Evolutionary conservation across 1,140 invertebrate genomes (phyloP), one percentile per base, ranked within the genome.

Genomic region (Bombyx mandarina): DNA sequence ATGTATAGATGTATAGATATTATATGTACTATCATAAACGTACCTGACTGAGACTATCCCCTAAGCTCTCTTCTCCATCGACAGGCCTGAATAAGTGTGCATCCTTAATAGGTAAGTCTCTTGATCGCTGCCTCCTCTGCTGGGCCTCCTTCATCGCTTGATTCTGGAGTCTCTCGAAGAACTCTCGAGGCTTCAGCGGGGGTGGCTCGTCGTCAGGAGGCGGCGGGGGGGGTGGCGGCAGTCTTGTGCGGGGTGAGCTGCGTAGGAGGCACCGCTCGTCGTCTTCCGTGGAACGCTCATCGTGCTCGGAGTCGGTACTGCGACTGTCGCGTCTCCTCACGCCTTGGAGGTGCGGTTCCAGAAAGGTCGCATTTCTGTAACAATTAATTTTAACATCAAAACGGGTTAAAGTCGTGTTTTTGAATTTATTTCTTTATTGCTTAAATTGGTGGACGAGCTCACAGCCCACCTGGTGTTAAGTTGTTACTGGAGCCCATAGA

Each of bases 331-430:
- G 71, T 48, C 85, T 74, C 49, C 85, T 84, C 61, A 88, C 73
- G 12, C 86, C 88, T 75, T 88, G 88, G 7, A 89, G 67, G 58
- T 89, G 88, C 0, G 88, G 86, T 59, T 89, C 88, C 12, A 89
- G 73, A 65, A 89, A 89, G 42, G 88, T 86, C 52, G 88, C 85
- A 80, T 86, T 88, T 75, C 88, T 89, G 82, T 0, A 84, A 87
- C 74, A 79, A 80, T 61, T 46, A 35, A 35, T 35, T 35, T 35
- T 35, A 35, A 35, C 4, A 35, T 35, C 26, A 35, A 35, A 35
- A 35, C 0, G 26, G 26, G 26, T 35, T 35, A 5, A 35, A 1
- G 26, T 5, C 26, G 26, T 35, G 4, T 35, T 35, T 18, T 18
- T 18, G 12, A 18, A 18, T 18, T 18, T 18, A 18, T 18, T 18